Base-by-base conservation (phyloP, 2,113 vertebrate species). In the Pogonocichla stellata region DNA sequence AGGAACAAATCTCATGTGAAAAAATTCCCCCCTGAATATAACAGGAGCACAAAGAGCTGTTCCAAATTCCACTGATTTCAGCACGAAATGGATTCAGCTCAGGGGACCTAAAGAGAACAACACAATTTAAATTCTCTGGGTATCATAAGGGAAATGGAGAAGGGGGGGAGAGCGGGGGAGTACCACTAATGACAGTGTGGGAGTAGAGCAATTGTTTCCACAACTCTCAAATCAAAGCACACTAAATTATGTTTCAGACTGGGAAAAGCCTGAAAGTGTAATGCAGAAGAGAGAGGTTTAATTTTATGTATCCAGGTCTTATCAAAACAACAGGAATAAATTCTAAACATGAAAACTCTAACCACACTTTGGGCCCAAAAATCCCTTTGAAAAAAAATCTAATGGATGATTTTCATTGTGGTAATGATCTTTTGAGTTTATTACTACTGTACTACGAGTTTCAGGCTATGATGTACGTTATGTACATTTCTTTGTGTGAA, bases 161-260 rank as follows among this genome's bases (percentile, higher is more conserved):
- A 14, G 26, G 8, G 9, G 43, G 43, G 43, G 43, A 9, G 18
- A 42, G 17, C 25, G 20, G 12, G 12, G 3, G 56, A 64, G 69
- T 12, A 64, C 14, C 0, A 0, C 34, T 93, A 90, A 95, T 15
- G 23, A 79, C 33, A 81, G 48, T 17, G 61, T 81, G 81, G 93
- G 91, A 95, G 69, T 84, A 71, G 31, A 93, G 54, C 5, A 20
- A 86, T 82, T 81, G 87, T 81, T 95, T 96, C 89, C 80, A 92
- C 88, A 95, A 80, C 82, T 86, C 70, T 60, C 69, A 90, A 79
- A 96, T 65, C 61, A 91, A 82, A 93, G 80, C 3, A 2, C 29
- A 36, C 24, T 33, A 77, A 86, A 81, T 92, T 84, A 33, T 36
- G 6, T 36, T 74, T 86, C 48, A 64, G 62, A 67, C 62, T 38